These are phyloP conservation scores for Drosophila dives DNA, from an alignment of 2,888 invertebrate genomes.

Conservation along the genomic window DNA sequence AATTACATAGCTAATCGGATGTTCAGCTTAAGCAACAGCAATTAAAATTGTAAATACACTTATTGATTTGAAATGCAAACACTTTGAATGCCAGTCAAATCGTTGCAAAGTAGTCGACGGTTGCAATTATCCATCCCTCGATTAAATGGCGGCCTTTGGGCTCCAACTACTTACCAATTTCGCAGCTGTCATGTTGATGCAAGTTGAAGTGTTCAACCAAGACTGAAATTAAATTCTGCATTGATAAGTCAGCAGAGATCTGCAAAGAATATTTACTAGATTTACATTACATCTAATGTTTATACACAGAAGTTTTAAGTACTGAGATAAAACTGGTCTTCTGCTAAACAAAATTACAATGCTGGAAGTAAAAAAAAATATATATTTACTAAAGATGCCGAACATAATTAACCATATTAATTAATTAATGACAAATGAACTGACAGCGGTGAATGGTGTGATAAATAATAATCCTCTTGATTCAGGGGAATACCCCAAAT, in stretches of 20 bases:
- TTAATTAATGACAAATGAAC: constrained; percentile 30
- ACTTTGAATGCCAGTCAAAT: constrained; percentile 51
- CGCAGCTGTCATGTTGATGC: constrained; percentile 77
- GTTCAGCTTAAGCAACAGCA: constrained; percentile 3
- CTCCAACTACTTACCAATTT: constrained; percentile 74
- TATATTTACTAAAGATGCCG: constrained; percentile 4
- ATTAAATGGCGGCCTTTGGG: constrained; percentile 5
- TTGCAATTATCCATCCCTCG: not conserved
- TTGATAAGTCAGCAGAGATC: constrained; percentile 65
- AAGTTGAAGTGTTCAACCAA: constrained; percentile 73
- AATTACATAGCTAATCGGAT: constrained; percentile 24
- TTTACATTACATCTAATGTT: constrained; percentile 27
- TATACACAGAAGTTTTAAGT: constrained; percentile 17
- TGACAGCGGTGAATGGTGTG: constrained; percentile 25
- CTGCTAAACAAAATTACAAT: constrained; percentile 13
- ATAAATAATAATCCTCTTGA: constrained; percentile 11
- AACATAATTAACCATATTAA: constrained; percentile 34
- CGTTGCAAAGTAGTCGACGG: constrained; percentile 9
- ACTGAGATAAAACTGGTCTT: constrained; percentile 52
- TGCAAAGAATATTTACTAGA: constrained; percentile 66
- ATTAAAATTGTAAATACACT: constrained; percentile 29
- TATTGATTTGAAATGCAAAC: constrained; percentile 26
- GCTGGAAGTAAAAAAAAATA: constrained; percentile 14
- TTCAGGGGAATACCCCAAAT: not conserved
- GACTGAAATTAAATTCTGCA: constrained; percentile 67